Evolutionary conservation across 2,888 invertebrate genomes (phyloP).

Genomic region (Sepioteuthis lessoniana): DNA sequence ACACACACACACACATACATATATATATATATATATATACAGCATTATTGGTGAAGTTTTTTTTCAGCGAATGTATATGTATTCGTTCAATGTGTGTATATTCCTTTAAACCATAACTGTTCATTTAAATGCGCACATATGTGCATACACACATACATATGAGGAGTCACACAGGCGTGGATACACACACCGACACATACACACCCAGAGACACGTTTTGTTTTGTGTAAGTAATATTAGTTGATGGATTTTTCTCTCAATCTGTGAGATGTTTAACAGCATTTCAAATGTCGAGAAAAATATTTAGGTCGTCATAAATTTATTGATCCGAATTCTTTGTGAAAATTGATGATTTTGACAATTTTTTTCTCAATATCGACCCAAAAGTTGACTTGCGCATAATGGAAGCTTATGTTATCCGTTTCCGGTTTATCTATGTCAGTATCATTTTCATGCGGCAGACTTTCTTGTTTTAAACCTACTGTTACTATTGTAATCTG

Average conservation of each 20-base stretch:
- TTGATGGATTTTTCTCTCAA: not conserved
- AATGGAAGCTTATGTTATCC: slow-evolving; percentile 13
- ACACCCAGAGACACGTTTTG: not conserved
- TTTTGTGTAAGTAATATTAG: not conserved
- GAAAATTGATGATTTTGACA: not conserved
- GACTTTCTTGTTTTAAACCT: not conserved
- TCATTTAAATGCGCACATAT: not conserved
- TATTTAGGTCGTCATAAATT: slow-evolving; percentile 10
- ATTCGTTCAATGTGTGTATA: too few species aligned
- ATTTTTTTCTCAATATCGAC: not conserved
- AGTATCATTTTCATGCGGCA: not conserved
- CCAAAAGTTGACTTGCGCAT: slow-evolving; percentile 1
- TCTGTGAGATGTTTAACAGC: not conserved
- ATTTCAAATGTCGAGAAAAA: not conserved
- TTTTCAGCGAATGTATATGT: too few species aligned
- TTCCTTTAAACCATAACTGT: too few species aligned
- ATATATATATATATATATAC: too few species aligned
- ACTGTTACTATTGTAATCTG: not conserved
- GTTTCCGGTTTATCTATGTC: not conserved
- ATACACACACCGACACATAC: not conserved
- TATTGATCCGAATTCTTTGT: not conserved
- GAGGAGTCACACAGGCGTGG: too few species aligned
- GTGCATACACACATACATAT: not conserved
- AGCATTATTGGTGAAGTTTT: too few species aligned
- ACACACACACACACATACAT: not conserved